Evolutionary conservation across 1,140 invertebrate species (phyloP), one percentile per base, ranked within the genome.

Genomic region (Drosophila suzukii): DNA sequence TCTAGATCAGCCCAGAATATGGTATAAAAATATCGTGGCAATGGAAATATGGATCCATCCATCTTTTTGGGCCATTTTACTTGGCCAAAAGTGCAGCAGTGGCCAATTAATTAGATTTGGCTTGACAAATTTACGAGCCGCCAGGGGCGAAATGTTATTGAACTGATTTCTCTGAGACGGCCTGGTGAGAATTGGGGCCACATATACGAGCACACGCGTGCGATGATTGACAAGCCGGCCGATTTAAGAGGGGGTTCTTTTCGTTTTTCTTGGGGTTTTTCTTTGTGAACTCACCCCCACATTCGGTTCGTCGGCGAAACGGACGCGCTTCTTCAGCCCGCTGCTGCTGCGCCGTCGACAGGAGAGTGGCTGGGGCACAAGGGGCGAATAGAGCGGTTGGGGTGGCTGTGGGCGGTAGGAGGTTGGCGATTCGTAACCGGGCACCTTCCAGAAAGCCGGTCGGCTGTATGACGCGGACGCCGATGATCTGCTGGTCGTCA

Each of bases 361-460:
- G 30, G 56, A 65, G 12, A 63, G 53, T 20, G 47, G 46, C 39
- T 50, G 56, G 2, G 55, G 41, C 12, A 49, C 47, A 4, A 7
- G 13, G 4, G 66, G 34, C 11, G 50, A 3, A 27, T 27, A 5
- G 27, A 27, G 15, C 34, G 10, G 32, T 4, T 43, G n/a, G 27
- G 66, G 24, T 24, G 32, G 20, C 8, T 49, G 47, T 12, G 36
- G 49, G 11, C 36, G 50, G 47, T 72, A 58, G 60, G 58, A 44
- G 34, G 92, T 30, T 44, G 92, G 50, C 24, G 34, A 32, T 8
- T 75, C 85, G 62, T 93, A 93, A 70, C 93, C 92, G 11, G 93
- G 93, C 58, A 94, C 91, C 63, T 93, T 93, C 94, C 94, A 95
- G 91, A 95, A 95, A 44, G 94, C 93, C 60, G 94, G 94, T 77